Percentiles rank a stretch among this genome's conserved stretches.
Conservation (phyloP, 2,797 vertebrate species). For the Lacerta agilis region DNA sequence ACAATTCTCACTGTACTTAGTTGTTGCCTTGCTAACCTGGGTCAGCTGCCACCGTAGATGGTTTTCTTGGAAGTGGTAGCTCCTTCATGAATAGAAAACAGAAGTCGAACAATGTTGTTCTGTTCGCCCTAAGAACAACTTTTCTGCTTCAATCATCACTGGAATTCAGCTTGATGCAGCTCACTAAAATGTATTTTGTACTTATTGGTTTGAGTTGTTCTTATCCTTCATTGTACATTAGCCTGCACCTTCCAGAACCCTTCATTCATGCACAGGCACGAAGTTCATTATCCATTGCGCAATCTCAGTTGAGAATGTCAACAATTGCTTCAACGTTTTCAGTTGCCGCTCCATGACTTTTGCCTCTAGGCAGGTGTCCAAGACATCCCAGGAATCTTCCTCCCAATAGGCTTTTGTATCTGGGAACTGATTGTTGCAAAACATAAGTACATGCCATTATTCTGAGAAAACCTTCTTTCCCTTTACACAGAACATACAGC, state of each 20-base stretch:
- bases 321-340: neutral
- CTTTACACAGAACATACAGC: neutral
- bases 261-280: neutral
- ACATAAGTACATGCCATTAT: slow-evolving; percentile 6
- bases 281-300: neutral
- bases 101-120: neutral
- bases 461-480: slow-evolving; percentile 9
- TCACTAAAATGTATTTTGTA: neutral
- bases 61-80: neutral
- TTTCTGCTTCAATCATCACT: neutral
- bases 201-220: neutral
- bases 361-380: slow-evolving; percentile 1
- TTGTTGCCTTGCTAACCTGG: neutral
- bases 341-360: neutral
- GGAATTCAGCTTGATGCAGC: neutral
- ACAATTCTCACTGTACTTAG: neutral
- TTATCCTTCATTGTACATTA: neutral
- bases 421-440: slow-evolving; percentile 3
- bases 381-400: neutral
- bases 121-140: neutral
- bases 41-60: neutral
- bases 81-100: neutral
- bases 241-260: neutral
- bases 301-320: neutral
- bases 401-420: slow-evolving; percentile 1